Percentiles rank a stretch among this genome's conserved stretches.
These are phyloP conservation scores for Corapipo altera DNA, from an alignment of 2,113 vertebrate species.

Conservation along the genomic window DNA sequence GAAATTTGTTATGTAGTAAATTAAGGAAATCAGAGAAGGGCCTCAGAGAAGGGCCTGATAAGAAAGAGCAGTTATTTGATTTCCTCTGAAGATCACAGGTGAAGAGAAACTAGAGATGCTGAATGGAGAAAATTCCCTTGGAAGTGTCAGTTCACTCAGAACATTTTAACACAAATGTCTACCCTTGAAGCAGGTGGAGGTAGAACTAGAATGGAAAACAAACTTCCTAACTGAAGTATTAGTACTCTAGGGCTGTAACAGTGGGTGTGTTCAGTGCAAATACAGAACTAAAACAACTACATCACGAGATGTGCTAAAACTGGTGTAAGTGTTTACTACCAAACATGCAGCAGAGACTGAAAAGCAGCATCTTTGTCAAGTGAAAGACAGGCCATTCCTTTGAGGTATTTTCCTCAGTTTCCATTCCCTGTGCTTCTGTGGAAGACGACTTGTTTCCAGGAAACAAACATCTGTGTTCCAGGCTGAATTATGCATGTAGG, in stretches of 20 bases:
- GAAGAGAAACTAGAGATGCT: background rate
- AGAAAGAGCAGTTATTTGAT: background rate
- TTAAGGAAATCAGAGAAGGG: background rate
- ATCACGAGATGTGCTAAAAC: background rate
- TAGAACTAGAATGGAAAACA: background rate
- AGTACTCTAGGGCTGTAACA: too few species aligned
- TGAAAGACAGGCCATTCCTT: background rate
- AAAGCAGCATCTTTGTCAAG: background rate
- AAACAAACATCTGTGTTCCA: background rate
- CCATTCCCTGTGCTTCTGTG: background rate
- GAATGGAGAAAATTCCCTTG: background rate
- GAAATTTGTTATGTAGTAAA: background rate
- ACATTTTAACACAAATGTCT: background rate
- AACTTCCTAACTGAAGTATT: rapidly evolving
- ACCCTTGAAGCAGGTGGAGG: background rate
- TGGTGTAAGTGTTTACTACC: background rate
- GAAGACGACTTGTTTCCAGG: background rate
- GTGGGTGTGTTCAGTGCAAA: background rate
- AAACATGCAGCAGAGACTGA: background rate
- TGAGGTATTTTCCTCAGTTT: background rate
- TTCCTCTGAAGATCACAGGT: background rate
- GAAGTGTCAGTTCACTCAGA: background rate
- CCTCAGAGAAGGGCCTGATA: background rate
- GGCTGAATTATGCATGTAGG: background rate
- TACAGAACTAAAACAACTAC: background rate